These are phyloP conservation scores for Drosophila heteroneura DNA, from an alignment of 2,888 invertebrate species.

Conservation along the genomic window DNA sequence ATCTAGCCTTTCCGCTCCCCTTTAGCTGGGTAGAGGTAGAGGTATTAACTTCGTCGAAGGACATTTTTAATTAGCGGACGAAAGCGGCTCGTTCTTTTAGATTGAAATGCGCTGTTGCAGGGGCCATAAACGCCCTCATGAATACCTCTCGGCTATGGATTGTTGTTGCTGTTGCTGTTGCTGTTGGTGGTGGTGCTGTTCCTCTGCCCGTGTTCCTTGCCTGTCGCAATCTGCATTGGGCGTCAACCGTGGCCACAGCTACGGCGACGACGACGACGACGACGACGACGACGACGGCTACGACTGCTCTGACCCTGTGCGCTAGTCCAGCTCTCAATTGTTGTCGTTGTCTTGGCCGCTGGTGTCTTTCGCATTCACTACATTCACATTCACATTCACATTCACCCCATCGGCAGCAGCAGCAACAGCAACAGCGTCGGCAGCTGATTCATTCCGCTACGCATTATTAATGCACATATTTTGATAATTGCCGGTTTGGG, in stretches of 20 bases:
- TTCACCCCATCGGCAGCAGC: conserved; percentile 50
- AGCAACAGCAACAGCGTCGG: conserved; percentile 54
- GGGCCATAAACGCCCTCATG: conserved; percentile 61
- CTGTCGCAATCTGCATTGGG: conserved; percentile 72
- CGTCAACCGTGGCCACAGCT: conserved; percentile 51
- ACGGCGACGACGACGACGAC: conserved; percentile 5
- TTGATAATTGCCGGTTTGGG: conserved; percentile 83
- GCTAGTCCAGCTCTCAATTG: conserved; percentile 46
- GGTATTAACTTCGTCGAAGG: conserved; percentile 55
- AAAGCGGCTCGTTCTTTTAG: conserved; percentile 62
- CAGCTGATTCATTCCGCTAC: conserved; percentile 80
- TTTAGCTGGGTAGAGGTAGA: conserved; percentile 21
- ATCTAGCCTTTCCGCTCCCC: background rate
- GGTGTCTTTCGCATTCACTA: conserved; percentile 51
- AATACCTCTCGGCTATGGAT: conserved; percentile 55
- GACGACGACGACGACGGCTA: conserved; percentile 25
- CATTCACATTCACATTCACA: conserved; percentile 37
- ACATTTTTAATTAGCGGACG: conserved; percentile 75
- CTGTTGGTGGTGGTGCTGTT: conserved; percentile 37
- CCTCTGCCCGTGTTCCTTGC: conserved; percentile 42
- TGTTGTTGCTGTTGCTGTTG: conserved; percentile 34
- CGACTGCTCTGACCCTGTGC: conserved; percentile 48
- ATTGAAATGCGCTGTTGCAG: conserved; percentile 61
- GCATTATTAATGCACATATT: conserved; percentile 82
- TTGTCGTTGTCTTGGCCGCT: conserved; percentile 38